Base-by-base conservation (phyloP, 2,888 invertebrate genomes). In the Tinea pellionella region DNA sequence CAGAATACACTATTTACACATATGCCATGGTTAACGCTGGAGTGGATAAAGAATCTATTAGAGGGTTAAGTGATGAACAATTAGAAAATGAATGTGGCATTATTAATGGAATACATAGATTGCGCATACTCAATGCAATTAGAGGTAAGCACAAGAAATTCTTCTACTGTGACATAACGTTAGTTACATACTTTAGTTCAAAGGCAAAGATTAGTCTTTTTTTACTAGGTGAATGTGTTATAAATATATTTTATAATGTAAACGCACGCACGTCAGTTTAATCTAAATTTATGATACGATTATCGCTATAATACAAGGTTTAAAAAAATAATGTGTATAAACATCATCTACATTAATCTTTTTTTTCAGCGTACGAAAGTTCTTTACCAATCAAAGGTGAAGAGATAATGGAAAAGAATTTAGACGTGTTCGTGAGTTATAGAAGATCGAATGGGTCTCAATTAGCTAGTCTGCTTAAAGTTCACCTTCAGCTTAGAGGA, bases 381-480 rank as follows among this genome's bases (percentile, higher is more conserved):
- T 90, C 90, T 59, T 73, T 92, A 64, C 90, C 90, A 12, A 91
- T 88, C 68, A 89, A 92, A 62, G 92, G 90, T 53, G 92, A 93
- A 72, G 94, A 95, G 68, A 93, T 91, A 67, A 90, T 93, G 74
- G 94, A 95, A 72, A 97, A 98, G 78, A 94, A 94, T 58, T 89
- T 99, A 66, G 99, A 99, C 77, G 98, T 98, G 0, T 99, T 99
- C 81, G 97, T 99, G 67, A 98, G 98, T 82, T 99, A 99, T 75
- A 89, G 99, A 67, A 89, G 99, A 72, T 97, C 98, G 6, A 99
- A 97, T 74, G 99, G 99, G 60, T 99, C 98, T 2, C 98, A 98
- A 79, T 83, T 99, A 70, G 98, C 98, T 64, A 95, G 96, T 88
- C 89, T 96, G 68, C 89, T 99, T 65, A 99, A 99, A 88, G 99